Percentiles rank a stretch among this genome's conserved stretches.
These are phyloP conservation scores for Mnemiopsis leidyi DNA, from an alignment of 37 sponge, comb jelly and placozoan genomes.

Conservation along the genomic window DNA sequence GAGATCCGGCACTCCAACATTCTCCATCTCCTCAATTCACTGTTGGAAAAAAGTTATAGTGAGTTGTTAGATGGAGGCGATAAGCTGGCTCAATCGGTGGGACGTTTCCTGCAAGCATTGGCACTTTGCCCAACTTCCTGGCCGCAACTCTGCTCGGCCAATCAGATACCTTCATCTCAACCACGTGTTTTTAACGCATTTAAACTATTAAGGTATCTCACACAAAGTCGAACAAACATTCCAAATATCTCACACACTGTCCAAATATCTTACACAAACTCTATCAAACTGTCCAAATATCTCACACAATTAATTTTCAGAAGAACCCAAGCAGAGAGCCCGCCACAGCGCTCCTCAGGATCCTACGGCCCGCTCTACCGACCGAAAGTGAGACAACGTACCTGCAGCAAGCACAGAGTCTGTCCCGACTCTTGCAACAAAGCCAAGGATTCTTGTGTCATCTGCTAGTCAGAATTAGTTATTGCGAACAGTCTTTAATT, in stretches of 20 bases:
- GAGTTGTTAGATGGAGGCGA: no score
- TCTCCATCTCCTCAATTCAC: no score
- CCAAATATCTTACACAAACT: no score
- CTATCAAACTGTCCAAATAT: no score
- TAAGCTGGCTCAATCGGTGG: no score
- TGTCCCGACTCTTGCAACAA: not conserved
- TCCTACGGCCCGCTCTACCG: slow-evolving; percentile 17
- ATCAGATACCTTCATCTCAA: not conserved
- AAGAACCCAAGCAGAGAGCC: not conserved
- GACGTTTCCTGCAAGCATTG: not conserved
- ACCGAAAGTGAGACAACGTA: not conserved
- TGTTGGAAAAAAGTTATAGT: no score
- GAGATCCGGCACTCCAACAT: no score
- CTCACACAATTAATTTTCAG: not conserved
- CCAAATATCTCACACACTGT: no score
- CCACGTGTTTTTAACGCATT: no score
- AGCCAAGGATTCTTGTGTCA: slow-evolving; percentile 39
- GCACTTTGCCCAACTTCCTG: not conserved
- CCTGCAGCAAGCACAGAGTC: slow-evolving; percentile 28
- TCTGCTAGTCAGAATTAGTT: not conserved
- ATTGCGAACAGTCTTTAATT: not conserved
- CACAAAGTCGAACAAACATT: no score
- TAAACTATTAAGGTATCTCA: no score
- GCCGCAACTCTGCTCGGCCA: not conserved
- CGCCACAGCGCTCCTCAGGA: slow-evolving; percentile 6